Evolutionary conservation across 2,113 vertebrate species (phyloP).

Genomic region (Azemiops feae): DNA sequence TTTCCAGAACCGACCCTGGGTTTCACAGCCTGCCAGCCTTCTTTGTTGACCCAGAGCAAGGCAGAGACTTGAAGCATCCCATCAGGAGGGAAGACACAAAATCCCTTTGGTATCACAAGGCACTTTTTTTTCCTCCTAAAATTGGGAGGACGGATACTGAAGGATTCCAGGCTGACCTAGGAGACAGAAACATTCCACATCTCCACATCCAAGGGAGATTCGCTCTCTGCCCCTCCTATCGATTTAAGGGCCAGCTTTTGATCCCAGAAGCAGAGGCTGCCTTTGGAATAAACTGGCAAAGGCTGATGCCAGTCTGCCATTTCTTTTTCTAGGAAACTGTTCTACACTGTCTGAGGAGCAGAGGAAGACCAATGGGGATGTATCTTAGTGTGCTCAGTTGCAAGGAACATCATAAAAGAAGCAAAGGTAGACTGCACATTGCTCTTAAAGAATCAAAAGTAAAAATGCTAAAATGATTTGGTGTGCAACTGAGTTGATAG

Average conservation of each 20-base stretch:
- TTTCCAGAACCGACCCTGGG: neutral
- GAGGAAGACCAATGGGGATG: neutral
- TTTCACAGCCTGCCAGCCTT: neutral
- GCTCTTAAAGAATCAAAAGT: neutral
- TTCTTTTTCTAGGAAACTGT: neutral
- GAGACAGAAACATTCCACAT: neutral
- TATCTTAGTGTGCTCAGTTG: neutral
- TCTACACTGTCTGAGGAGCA: neutral
- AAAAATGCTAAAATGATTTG: neutral
- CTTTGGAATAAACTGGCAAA: neutral
- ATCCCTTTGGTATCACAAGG: neutral
- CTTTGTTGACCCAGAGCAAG: neutral
- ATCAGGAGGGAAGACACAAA: neutral
- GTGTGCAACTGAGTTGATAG: neutral
- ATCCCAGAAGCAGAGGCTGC: neutral
- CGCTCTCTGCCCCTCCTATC: neutral
- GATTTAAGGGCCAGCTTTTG: neutral
- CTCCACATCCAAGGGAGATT: neutral
- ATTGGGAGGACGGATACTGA: neutral
- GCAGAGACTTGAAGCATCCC: neutral
- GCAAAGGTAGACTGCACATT: neutral
- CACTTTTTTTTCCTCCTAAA: neutral
- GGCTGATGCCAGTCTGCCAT: neutral
- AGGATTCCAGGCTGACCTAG: neutral
- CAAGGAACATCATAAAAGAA: neutral